Evolutionary conservation across 2,888 invertebrate species (phyloP).

Genomic region (Lomographa bimaculata): DNA sequence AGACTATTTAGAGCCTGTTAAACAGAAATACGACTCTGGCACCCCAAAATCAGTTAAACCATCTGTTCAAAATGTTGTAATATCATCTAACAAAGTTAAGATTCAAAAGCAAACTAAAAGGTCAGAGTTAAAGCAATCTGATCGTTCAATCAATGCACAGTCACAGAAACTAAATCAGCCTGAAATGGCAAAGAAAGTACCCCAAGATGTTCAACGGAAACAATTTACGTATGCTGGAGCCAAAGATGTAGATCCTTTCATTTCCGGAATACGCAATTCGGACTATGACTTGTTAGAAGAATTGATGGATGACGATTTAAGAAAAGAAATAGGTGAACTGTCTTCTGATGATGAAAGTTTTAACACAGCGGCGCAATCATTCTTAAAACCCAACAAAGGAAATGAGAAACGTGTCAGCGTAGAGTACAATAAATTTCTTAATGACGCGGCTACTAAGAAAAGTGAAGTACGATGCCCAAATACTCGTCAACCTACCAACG

Average conservation of each 20-base stretch:
- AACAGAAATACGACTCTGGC: conserved; percentile 5
- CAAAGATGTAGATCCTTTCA: conserved; percentile 55
- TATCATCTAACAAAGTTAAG: conserved; percentile 7
- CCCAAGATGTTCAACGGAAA: conserved; percentile 34
- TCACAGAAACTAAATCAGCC: neutral
- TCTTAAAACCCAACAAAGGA: conserved; percentile 36
- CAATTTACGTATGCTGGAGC: conserved; percentile 34
- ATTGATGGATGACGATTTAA: conserved; percentile 71
- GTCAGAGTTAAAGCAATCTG: conserved; percentile 10
- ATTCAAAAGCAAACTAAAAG: neutral
- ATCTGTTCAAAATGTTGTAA: conserved; percentile 5
- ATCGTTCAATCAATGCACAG: conserved; percentile 1
- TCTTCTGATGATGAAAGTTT: conserved; percentile 65
- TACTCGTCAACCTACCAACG: conserved; percentile 3
- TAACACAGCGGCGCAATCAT: conserved; percentile 26
- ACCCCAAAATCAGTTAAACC: conserved; percentile 1
- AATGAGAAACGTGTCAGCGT: conserved; percentile 23
- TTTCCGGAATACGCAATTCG: conserved; percentile 62
- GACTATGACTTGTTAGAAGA: conserved; percentile 75
- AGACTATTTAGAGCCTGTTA: neutral
- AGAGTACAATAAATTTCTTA: conserved; percentile 16
- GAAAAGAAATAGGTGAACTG: conserved; percentile 72
- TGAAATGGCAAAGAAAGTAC: conserved; percentile 13
- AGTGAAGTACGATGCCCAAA: conserved; percentile 1
- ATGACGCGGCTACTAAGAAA: conserved; percentile 4